Evolutionary conservation across 2,888 invertebrate genomes (phyloP), one percentile per base, ranked within the genome.

Genomic region (Drosophila mercatorum): DNA sequence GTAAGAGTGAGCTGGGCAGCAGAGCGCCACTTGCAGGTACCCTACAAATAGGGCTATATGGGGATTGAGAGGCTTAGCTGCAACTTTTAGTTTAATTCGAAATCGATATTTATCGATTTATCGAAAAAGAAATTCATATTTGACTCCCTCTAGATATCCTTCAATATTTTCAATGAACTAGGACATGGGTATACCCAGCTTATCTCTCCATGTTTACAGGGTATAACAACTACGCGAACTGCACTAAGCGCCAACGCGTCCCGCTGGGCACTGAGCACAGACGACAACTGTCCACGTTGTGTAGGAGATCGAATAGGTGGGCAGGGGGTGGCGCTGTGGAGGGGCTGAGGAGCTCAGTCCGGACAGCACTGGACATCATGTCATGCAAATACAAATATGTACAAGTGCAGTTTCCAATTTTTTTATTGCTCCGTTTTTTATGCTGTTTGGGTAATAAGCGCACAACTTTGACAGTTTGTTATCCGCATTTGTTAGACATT

Each of bases 401-500:
- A 62, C 68, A 62, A 67, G 52, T 66, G 63, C 40, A 67, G 56
- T 70, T 70, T 49, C 73, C 73, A 74, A 61, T 66, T 73, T 75
- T 49, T 40, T 57, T 56, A 34, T 53, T 43, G 52, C 47, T 51
- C 49, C 60, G 12, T 41, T 53, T 43, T 56, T 28, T 62, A 44
- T 44, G 49, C 68, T 73, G 73, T 49, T 69, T 80, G 84, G 75
- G 89, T 89, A 89, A 87, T 84, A 84, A 83, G 81, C 83, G 81
- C 80, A 78, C 76, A 90, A 83, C 84, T 91, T 91, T 90, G 91
- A 90, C 91, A 90, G 89, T 87, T 91, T 90, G 91, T 89, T 91
- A 90, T 91, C 90, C 90, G 77, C 75, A 88, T 84, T 89, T 89
- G 83, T 67, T 80, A 73, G 69, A 72, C 67, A 72, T 69, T 78